Base-by-base conservation (phyloP, 2,113 vertebrate species). In the Psittacus erithacus region DNA sequence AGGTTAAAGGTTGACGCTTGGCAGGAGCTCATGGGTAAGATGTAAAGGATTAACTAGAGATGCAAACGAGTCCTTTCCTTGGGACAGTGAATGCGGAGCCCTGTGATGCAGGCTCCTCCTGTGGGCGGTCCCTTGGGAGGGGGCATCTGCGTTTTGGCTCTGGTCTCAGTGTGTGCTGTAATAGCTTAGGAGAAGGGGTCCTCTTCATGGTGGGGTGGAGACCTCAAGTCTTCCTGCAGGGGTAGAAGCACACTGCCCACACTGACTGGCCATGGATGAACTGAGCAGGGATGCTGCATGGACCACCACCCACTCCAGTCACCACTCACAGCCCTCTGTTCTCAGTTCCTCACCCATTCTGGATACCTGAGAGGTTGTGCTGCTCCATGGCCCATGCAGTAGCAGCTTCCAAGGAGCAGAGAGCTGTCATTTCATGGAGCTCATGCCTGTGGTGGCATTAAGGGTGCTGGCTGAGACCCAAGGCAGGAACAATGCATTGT, bases 401-500 rank as follows among this genome's bases (percentile, higher is more conserved):
- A 29, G 46, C 52, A 78, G 27, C 43, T 59, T 29, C 33, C 49
- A 12, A 17, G 63, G 47, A 69, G 59, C 39, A 39, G 73, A 17
- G 2, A 43, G 41, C 33, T 55, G 25, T 24, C 2, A 3, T 33
- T 44, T 39, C 39, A 31, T 7, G 38, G 53, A 73, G 41, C 33
- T 53, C 23, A 23, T 5, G 23, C 29, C 73, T 23, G 25, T 18
- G 67, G 25, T 38, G 46, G 33, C 57, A 35, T 19, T 64, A 43
- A 16, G 11, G n/a, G 9, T 23, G 23, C 39, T 79, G 62, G 55
- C 39, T 78, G 62, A 89, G 35, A 22, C 24, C 39, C 64, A 5
- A 0, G 0, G 27, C n/a, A 64, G 35, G 47, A 53, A 25, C 3
- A 1, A 3, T 55, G 25, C 35, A 11, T 57, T 29, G 39, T 55